These are phyloP conservation scores for Camponotus pennsylvanicus DNA, from an alignment of 1,140 invertebrate genomes.

Conservation along the genomic window DNA sequence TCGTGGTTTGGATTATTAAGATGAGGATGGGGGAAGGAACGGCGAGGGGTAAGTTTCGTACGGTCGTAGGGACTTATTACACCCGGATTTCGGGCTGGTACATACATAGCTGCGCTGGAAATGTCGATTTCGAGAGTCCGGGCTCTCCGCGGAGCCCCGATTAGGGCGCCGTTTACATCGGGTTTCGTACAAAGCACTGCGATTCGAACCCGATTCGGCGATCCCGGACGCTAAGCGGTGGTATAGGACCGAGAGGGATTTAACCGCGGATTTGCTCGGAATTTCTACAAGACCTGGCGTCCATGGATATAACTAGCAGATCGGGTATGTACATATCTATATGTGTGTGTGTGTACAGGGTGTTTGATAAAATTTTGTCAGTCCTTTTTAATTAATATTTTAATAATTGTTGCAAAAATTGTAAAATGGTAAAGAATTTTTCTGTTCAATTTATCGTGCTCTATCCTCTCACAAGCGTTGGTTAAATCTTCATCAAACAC, in stretches of 20 bases:
- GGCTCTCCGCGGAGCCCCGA: conserved; percentile 43
- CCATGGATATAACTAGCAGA: conserved; percentile 29
- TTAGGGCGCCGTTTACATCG: conserved; percentile 60
- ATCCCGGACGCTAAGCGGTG: conserved; percentile 51
- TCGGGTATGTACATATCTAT: background rate
- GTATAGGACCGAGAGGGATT: conserved; percentile 59
- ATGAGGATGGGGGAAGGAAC: background rate
- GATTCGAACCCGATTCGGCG: conserved; percentile 57
- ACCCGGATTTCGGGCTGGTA: conserved; percentile 29
- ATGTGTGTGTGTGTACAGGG: too few relatives aligned
- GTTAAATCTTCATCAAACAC: too few relatives aligned
- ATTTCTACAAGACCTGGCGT: conserved; percentile 55
- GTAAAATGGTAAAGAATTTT: too few relatives aligned
- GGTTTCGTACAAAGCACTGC: conserved; percentile 55
- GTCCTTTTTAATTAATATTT: too few relatives aligned
- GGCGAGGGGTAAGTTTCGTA: conserved; percentile 9
- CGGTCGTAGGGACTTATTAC: conserved; percentile 58
- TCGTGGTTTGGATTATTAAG: conserved; percentile 2
- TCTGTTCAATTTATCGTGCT: too few relatives aligned
- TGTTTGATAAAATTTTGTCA: too few relatives aligned
- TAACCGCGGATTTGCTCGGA: conserved; percentile 61
- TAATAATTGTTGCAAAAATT: too few relatives aligned
- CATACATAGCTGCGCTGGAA: conserved; percentile 32
- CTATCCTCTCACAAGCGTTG: too few relatives aligned
- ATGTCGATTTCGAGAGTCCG: conserved; percentile 34